Percentiles rank a stretch among this genome's conserved stretches.
Evolutionary conservation across 2,113 vertebrate species (phyloP).

Genomic region (Lethenteron camtschaticum): DNA sequence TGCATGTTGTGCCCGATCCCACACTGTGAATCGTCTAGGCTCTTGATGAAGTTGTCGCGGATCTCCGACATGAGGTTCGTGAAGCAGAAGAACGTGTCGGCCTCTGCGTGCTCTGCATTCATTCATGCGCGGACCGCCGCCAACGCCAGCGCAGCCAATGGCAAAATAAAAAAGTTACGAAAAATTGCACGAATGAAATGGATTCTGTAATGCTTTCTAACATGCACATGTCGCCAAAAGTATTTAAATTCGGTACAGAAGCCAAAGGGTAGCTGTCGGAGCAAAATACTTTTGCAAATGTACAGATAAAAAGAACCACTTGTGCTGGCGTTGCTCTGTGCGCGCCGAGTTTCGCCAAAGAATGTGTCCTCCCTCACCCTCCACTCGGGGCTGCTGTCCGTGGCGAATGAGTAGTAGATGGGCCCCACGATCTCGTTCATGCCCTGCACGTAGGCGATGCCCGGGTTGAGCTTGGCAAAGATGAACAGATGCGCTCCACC

Average conservation of each 20-base stretch:
- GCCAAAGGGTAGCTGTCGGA: no score
- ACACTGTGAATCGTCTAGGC: background rate
- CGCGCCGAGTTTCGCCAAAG: background rate
- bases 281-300: no score
- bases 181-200: no score
- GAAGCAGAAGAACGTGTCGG: slow-evolving; percentile 6
- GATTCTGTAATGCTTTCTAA: no score
- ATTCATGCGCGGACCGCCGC: background rate
- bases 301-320: no score
- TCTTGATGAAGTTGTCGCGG: slow-evolving; percentile 6
- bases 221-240: no score
- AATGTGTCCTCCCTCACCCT: slow-evolving; percentile 33
- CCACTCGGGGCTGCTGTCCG: slow-evolving; percentile 20
- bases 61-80: slow-evolving; percentile 4
- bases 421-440: slow-evolving; percentile 4
- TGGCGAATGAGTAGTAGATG: background rate
- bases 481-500: slow-evolving; percentile 1
- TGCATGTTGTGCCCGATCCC: slow-evolving; percentile 3
- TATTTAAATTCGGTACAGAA: no score
- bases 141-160: no score
- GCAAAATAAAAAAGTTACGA: no score
- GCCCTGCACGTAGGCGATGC: background rate
- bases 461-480: slow-evolving; percentile 5
- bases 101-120: background rate
- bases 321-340: background rate